Evolutionary conservation across 2,797 vertebrate genomes (phyloP).

Genomic region (Coranthus polyacanthus): DNA sequence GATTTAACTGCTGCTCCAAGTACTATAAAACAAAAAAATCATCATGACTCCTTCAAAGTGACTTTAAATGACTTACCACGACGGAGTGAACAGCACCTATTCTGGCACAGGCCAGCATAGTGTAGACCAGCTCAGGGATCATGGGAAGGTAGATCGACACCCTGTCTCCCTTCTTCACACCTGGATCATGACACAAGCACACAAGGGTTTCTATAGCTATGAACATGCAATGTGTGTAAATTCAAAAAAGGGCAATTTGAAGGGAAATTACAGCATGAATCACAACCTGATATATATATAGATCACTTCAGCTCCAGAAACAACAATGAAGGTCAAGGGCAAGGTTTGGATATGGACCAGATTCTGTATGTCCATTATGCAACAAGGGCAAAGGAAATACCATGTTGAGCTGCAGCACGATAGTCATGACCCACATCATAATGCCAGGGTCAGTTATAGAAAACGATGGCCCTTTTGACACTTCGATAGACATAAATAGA

Average conservation of each 20-base stretch:
- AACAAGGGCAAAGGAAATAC: neutral
- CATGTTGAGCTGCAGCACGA: neutral
- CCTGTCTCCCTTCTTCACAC: constrained; percentile 85
- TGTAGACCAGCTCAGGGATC: constrained; percentile 87
- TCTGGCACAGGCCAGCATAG: constrained; percentile 86
- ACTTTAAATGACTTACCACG: constrained; percentile 79
- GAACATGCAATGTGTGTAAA: neutral
- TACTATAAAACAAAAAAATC: neutral
- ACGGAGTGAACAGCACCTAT: constrained; percentile 87
- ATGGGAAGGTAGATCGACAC: constrained; percentile 88
- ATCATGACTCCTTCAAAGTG: neutral
- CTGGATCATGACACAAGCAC: constrained; percentile 54
- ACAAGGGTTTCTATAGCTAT: neutral
- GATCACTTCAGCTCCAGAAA: neutral
- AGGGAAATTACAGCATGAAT: neutral
- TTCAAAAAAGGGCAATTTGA: no score
- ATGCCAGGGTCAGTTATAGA: no score
- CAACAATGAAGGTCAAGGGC: neutral
- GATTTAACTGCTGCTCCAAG: no score
- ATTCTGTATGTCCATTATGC: neutral
- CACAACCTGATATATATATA: neutral
- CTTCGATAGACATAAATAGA: no score
- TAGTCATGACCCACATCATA: neutral
- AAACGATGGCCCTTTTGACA: no score
- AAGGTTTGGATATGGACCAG: constrained; percentile 3